Base-by-base conservation (phyloP, 1,140 invertebrate species). In the Cotesia chilonis region DNA sequence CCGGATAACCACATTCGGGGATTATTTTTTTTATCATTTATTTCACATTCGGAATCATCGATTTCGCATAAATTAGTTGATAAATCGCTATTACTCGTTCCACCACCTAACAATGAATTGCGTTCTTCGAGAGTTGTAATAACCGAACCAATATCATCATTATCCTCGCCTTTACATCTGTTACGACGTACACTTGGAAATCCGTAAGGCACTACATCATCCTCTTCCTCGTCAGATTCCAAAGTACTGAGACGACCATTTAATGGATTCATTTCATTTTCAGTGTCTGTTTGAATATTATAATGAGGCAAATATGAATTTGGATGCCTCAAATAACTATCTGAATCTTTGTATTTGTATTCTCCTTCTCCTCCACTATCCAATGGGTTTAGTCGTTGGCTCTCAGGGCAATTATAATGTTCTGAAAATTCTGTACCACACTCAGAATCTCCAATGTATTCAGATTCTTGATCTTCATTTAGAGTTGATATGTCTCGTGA, bases 41-140 rank as follows among this genome's bases (percentile, higher is more conserved):
- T 82, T 81, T 93, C 92, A 79, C 89, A 91, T 82, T 95, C 94
- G n/a, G 93, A 94, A 86, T 96, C 95, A 86, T 96, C 95, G 80
- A 97, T 96, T 89, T 96, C 95, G 89, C 95, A 97, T 38, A 97
- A 89, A 86, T 94, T 92, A 28, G 94, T 92, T 20, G 95, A 96
- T 65, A 96, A 88, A 84, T 96, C 94, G 85, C 94, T 96, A 81
- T 93, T 93, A 74, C 91, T 93, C 4, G 92, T 92, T 57, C 90
- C 92, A 59, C 88, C 89, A 66, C 90, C 89, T 51, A 94, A 88
- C 73, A 95, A 86, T 52, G 93, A 94, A 84, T 93, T 91, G 70
- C 92, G 88, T 84, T 95, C 94, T 80, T 93, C 90, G 73, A 90
- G 82, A 28, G 88, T 89, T 41, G 87, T 89, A 64, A 90, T 89